Evolutionary conservation across 2,888 invertebrate genomes (phyloP).

Genomic region (Amphipoea oculea): DNA sequence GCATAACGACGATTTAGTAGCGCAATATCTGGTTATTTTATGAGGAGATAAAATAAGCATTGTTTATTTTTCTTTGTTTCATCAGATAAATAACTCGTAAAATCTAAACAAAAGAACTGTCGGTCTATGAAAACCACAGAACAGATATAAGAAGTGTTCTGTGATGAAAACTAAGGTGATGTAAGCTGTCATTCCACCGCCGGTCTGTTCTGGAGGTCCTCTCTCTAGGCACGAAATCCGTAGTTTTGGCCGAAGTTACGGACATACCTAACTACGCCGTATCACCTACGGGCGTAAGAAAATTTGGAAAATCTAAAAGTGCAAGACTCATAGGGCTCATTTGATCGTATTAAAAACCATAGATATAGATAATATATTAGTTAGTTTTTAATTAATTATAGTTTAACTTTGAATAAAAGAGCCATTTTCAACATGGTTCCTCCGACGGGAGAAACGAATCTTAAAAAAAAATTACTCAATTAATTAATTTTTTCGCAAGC

Average conservation of each 20-base stretch:
- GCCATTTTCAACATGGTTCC: too few species aligned
- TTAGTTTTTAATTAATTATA: too few species aligned
- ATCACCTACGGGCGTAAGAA: background rate
- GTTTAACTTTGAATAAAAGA: too few species aligned
- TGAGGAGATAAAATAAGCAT: constrained; percentile 57
- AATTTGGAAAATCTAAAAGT: too few species aligned
- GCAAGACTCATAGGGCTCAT: too few species aligned
- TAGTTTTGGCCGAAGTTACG: background rate
- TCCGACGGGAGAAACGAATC: too few species aligned
- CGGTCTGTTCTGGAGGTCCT: background rate
- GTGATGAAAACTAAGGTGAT: background rate
- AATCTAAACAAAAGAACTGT: constrained; percentile 26
- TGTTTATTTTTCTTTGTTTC: constrained; percentile 46
- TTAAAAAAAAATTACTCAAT: too few species aligned
- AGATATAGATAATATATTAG: too few species aligned
- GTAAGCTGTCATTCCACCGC: background rate
- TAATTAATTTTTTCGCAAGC: too few species aligned
- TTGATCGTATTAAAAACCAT: too few species aligned
- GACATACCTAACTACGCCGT: too few species aligned
- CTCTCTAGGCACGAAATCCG: background rate
- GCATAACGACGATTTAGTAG: constrained; percentile 63
- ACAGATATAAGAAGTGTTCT: too few species aligned
- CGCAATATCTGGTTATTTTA: constrained; percentile 61
- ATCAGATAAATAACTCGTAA: constrained; percentile 44
- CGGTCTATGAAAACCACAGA: background rate